Conservation (phyloP, 2,888 invertebrate genomes). For the Punctoribates punctum region DNA sequence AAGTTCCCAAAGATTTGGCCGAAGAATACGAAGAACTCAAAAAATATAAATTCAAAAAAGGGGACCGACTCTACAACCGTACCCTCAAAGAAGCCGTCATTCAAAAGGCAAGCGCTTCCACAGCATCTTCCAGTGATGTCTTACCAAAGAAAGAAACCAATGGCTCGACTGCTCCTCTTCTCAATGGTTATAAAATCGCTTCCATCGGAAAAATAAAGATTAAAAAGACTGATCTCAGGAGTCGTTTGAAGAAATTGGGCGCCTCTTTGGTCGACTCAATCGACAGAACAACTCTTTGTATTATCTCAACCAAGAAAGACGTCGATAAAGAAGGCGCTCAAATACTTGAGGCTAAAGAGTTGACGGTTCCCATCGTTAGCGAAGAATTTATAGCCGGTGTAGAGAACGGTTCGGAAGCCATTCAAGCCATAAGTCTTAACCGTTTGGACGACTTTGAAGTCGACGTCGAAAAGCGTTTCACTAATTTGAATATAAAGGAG, state of each 20-base stretch:
- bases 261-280: slow-evolving; percentile 68
- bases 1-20: slow-evolving; percentile 64
- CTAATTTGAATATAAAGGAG: slow-evolving; percentile 31
- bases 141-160: slow-evolving; percentile 8
- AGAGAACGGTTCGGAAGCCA: slow-evolving; percentile 50
- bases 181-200: slow-evolving; percentile 61
- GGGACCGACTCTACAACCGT: neutral
- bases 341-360: slow-evolving; percentile 64
- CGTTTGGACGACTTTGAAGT: slow-evolving; percentile 26
- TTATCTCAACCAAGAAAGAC: slow-evolving; percentile 67
- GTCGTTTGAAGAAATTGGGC: slow-evolving; percentile 68
- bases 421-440: slow-evolving; percentile 24
- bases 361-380: slow-evolving; percentile 75
- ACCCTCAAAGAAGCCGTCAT: slow-evolving; percentile 20
- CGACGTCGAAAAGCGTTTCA: slow-evolving; percentile 27
- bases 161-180: neutral
- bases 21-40: slow-evolving; percentile 60
- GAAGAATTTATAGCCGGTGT: slow-evolving; percentile 67
- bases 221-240: slow-evolving; percentile 61
- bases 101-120: slow-evolving; percentile 20
- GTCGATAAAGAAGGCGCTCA: slow-evolving; percentile 63
- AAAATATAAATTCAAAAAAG: slow-evolving; percentile 32
- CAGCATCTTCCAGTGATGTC: neutral
- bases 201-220: slow-evolving; percentile 59
- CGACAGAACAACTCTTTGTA: slow-evolving; percentile 65